phyloP scores from a whole-genome alignment of 2,888 invertebrate genomes.

The Eugnorisma glareosa region DNA sequence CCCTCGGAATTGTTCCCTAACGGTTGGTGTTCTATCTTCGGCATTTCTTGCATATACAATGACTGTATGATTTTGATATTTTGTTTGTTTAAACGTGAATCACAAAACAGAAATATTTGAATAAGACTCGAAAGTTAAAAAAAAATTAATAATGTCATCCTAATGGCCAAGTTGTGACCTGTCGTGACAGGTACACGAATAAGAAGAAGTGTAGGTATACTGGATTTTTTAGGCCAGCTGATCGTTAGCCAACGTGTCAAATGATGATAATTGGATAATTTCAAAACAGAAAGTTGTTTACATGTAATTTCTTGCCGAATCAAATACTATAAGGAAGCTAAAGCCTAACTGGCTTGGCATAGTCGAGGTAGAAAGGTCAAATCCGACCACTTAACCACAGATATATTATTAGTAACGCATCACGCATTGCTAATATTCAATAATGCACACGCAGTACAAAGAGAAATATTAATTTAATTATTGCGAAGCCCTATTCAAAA shows the following conservation, averaged over 20 bases:
- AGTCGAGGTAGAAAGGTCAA: constrained; percentile 47
- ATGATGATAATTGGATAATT: constrained; percentile 1
- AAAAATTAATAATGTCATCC: neutral
- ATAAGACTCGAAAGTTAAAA: neutral
- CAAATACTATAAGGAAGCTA: constrained; percentile 45
- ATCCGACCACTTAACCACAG: constrained; percentile 21
- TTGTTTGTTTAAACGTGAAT: constrained; percentile 61
- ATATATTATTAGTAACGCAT: constrained; percentile 45
- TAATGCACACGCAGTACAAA: neutral
- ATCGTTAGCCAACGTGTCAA: neutral
- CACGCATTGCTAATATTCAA: constrained; percentile 34
- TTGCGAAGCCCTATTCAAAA: neutral
- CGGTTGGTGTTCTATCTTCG: constrained; percentile 78
- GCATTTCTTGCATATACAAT: constrained; percentile 68
- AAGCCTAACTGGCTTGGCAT: constrained; percentile 18
- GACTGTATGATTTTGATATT: constrained; percentile 73
- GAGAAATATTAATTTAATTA: neutral
- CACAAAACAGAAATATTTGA: constrained; percentile 14
- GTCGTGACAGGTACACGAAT: neutral
- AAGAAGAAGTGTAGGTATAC: neutral
- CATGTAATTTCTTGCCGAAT: constrained; percentile 24
- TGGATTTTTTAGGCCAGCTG: neutral
- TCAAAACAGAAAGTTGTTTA: constrained; percentile 32
- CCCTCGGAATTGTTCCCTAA: constrained; percentile 80
- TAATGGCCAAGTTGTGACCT: neutral